Base-by-base conservation (phyloP, 1,140 invertebrate genomes). In the Tribolium madens region DNA sequence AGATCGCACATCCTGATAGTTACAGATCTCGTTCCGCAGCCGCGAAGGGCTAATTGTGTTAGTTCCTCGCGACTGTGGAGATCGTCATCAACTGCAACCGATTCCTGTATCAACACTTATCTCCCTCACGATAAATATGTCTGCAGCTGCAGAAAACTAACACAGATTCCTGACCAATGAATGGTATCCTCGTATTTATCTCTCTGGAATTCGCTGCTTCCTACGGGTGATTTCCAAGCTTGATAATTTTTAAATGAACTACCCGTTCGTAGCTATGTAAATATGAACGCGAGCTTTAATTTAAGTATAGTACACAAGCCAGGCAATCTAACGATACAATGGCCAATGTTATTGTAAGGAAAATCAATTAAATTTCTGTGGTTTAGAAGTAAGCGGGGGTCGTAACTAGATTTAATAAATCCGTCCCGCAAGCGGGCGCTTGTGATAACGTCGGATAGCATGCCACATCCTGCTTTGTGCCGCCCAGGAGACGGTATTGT, bases 1-100 rank as follows among this genome's bases (percentile, higher is more conserved):
- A 71, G 75, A 71, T 76, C 75, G 48, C 48, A 53, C 75, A 76
- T 70, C 47, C 18, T 50, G 64, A 53, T 70, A 76, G 75, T 53
- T 70, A 53, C 60, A 70, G 50, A 46, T 21, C 42, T 64, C 36
- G 10, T 64, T 64, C 57, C 21, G 26, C 57, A 64, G 21, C 26
- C 57, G 57, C 57, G 57, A 64, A 64, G 57, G 57, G n/a, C 57
- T 64, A 64, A 64, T 64, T 64, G 21, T 64, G 57, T 64, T 64
- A 64, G 21, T 64, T 33, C n/a, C 57, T 12, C n/a, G 5, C 21
- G 6, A 5, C 21, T 26, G 13, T 5, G 5, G 26, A 0, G 5
- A n/a, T 14, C 13, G 3, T 5, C 26, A n/a, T 33, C 7, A 33
- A 31, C 18, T 64, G 57, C 57, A 64, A 57, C 52, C 21, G 52